Evolutionary conservation across 2,797 vertebrate genomes (phyloP).

Genomic region (Hypotaenidia okinawae): DNA sequence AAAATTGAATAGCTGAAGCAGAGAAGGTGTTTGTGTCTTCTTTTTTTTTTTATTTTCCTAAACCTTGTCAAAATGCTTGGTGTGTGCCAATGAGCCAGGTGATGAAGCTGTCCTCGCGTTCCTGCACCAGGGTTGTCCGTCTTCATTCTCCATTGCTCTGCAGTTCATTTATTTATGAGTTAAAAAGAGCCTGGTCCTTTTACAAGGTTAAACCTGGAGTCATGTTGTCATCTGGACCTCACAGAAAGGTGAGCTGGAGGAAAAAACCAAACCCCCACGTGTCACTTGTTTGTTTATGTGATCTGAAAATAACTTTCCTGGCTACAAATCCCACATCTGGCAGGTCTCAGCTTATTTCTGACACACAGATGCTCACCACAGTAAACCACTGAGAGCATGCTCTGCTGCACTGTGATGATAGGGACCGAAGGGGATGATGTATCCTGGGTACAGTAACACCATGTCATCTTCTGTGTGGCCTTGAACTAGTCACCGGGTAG

Average conservation of each 20-base stretch:
- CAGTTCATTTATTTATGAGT: background rate
- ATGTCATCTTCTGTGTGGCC: background rate
- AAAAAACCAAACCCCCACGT: fast-evolving
- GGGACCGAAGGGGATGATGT: background rate
- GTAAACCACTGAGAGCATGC: too few species aligned
- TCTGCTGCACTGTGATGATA: background rate
- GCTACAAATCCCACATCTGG: background rate
- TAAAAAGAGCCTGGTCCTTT: background rate
- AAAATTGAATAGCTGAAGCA: background rate
- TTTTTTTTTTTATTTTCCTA: background rate
- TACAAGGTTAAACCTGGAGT: background rate
- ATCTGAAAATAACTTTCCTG: background rate
- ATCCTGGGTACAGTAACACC: fast-evolving
- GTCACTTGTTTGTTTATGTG: background rate
- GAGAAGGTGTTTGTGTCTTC: background rate
- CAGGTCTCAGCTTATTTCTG: background rate
- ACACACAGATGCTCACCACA: background rate
- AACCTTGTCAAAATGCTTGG: background rate
- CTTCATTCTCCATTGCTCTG: background rate
- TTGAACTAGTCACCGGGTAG: background rate
- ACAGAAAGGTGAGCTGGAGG: background rate
- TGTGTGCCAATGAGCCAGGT: background rate
- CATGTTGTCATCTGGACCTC: background rate
- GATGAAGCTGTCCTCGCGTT: background rate
- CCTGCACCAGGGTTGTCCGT: background rate